These are phyloP conservation scores for Lomographa bimaculata DNA, from an alignment of 2,888 invertebrate species.

Conservation along the genomic window DNA sequence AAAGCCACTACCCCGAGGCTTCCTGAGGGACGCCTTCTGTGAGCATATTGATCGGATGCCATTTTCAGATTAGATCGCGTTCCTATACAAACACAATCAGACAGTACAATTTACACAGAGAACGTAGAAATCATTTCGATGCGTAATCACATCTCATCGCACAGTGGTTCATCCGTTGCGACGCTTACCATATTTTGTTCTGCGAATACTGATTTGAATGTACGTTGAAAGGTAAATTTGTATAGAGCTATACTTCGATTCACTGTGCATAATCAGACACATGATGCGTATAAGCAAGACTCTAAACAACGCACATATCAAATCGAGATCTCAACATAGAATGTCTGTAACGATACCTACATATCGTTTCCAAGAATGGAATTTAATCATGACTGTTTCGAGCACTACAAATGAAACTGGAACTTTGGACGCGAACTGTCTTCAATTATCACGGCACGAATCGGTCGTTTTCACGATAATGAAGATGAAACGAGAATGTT, in stretches of 20 bases:
- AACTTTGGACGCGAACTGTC: slow-evolving; percentile 24
- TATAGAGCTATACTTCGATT: slow-evolving; percentile 7
- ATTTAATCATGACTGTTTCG: slow-evolving; percentile 19
- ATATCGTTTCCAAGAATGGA: slow-evolving; percentile 14
- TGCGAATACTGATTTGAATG: slow-evolving; percentile 11
- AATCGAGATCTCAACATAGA: slow-evolving; percentile 17
- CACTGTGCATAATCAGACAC: slow-evolving; percentile 8
- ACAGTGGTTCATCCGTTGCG: slow-evolving; percentile 1
- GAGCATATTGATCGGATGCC: slow-evolving; percentile 32
- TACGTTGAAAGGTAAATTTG: slow-evolving; percentile 8
- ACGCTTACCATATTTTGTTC: slow-evolving; percentile 10
- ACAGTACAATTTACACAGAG: slow-evolving; percentile 18
- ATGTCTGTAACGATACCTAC: slow-evolving; percentile 11
- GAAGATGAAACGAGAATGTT: slow-evolving; percentile 41
- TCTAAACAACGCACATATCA: slow-evolving; percentile 3
- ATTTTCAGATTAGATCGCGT: slow-evolving; percentile 31
- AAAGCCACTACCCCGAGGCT: slow-evolving; percentile 25
- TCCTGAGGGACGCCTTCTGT: slow-evolving; percentile 24
- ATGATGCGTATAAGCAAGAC: slow-evolving; percentile 8
- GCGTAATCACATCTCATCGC: slow-evolving; percentile 5
- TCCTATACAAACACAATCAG: slow-evolving; percentile 24
- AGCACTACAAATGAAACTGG: slow-evolving; percentile 16
- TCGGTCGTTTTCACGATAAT: slow-evolving; percentile 36
- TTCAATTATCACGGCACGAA: slow-evolving; percentile 34
- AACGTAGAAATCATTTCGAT: slow-evolving; percentile 21